phyloP scores from a whole-genome alignment of 1,140 invertebrate species.

The Calephelis nemesis region DNA sequence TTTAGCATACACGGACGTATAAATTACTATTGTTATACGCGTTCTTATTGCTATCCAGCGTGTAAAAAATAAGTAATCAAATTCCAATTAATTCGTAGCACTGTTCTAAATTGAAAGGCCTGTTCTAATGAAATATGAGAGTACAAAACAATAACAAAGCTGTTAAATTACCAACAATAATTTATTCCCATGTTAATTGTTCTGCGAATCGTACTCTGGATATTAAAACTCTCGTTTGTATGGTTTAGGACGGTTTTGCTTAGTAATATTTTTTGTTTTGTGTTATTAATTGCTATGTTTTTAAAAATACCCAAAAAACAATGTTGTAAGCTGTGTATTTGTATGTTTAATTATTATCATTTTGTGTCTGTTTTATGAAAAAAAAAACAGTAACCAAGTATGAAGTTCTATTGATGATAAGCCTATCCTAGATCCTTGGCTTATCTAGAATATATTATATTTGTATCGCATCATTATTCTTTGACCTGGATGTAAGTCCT shows the following conservation, averaged over 20 bases:
- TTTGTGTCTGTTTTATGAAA: neutral
- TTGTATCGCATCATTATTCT: no score
- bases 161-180: conserved; percentile 10
- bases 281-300: neutral
- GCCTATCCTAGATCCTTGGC: no score
- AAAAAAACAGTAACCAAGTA: no score
- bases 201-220: conserved; percentile 1
- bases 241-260: neutral
- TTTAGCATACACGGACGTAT: no score
- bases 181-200: conserved; percentile 8
- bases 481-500: no score
- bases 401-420: no score
- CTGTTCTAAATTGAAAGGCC: neutral
- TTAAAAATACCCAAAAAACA: no score
- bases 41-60: no score
- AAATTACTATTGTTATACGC: no score
- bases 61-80: neutral
- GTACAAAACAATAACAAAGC: conserved; percentile 5
- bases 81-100: neutral
- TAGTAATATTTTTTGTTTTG: neutral
- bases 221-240: conserved; percentile 3
- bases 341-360: neutral
- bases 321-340: neutral
- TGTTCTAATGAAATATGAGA: neutral
- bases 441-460: no score